Evolutionary conservation across 2,888 invertebrate genomes (phyloP).

Genomic region (Rugalucina vietnamica): DNA sequence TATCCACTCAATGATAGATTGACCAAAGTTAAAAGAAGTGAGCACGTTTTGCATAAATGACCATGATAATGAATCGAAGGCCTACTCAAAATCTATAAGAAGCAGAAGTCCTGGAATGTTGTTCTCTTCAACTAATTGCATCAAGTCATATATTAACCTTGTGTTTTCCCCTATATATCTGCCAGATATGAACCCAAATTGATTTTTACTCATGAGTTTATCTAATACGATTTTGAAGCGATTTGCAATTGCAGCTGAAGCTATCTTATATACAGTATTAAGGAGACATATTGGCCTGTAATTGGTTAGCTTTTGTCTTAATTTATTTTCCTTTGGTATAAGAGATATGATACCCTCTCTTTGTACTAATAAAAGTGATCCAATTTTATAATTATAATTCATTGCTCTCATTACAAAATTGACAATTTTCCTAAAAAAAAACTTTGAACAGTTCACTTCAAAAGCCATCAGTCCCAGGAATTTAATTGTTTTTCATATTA

Average conservation of each 20-base stretch:
- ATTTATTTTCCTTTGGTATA: constrained; percentile 12
- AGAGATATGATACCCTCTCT: neutral
- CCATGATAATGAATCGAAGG: too few species aligned
- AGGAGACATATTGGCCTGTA: neutral
- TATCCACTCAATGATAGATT: neutral
- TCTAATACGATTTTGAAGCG: neutral
- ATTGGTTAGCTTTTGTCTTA: neutral
- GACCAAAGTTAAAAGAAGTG: neutral
- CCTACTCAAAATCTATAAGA: neutral
- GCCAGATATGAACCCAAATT: neutral
- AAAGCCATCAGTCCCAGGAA: too few species aligned
- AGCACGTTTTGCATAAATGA: too few species aligned
- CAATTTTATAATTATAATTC: neutral
- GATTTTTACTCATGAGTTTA: neutral
- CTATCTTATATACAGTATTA: neutral
- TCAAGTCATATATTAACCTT: neutral
- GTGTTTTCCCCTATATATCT: neutral
- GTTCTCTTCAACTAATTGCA: neutral
- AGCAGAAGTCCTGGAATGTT: neutral
- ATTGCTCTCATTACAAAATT: too few species aligned
- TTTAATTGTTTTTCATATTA: neutral
- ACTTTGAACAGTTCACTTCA: too few species aligned
- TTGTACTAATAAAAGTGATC: neutral
- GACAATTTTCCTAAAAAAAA: too few species aligned
- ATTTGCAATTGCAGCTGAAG: neutral